Conservation (phyloP, 2,797 vertebrate genomes). For the Coregonus ussuriensis region DNA sequence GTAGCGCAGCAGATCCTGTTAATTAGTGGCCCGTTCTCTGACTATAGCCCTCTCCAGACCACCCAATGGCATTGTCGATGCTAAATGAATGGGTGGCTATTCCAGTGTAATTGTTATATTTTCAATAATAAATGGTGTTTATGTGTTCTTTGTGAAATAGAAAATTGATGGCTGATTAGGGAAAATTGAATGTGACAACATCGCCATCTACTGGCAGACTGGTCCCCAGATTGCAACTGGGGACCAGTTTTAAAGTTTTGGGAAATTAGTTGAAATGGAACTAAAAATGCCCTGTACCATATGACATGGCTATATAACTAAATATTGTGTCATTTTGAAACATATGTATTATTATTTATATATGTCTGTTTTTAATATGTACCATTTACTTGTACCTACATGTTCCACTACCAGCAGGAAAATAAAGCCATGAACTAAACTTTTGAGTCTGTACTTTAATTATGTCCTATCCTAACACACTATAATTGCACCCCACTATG, state of each 20-base stretch:
- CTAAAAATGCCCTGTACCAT: neutral
- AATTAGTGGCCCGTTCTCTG: conserved; percentile 15
- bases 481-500: neutral
- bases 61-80: neutral
- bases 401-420: conserved; percentile 65
- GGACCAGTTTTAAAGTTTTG: conserved; percentile 6
- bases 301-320: neutral
- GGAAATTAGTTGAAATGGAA: neutral
- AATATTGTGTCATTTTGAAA: conserved; percentile 5
- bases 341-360: conserved; percentile 27
- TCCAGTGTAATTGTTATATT: neutral
- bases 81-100: neutral
- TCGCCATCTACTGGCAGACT: conserved; percentile 17
- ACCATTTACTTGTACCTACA: conserved; percentile 10
- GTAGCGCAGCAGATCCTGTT: neutral
- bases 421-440: conserved; percentile 77
- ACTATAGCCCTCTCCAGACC: neutral
- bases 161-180: neutral
- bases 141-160: conserved; percentile 5
- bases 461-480: neutral
- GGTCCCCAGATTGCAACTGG: neutral
- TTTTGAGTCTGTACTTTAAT: conserved; percentile 44
- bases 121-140: neutral
- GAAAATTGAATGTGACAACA: neutral
- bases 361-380: conserved; percentile 26